Evolutionary conservation across 2,113 vertebrate species (phyloP), one percentile per base, ranked within the genome.

Genomic region (Mesembrinibis cayennensis): DNA sequence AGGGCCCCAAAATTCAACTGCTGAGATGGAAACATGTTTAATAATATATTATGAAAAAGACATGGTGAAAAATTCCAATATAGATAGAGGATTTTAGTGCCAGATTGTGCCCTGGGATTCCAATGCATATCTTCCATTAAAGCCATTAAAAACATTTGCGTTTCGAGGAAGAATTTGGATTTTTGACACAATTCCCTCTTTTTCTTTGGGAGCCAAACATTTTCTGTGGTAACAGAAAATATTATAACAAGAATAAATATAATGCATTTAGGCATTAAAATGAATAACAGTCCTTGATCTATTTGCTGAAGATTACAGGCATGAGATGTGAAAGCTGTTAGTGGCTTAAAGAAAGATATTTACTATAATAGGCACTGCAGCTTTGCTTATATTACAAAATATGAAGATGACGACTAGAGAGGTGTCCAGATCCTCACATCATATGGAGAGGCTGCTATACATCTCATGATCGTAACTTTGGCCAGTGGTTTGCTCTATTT

Each of bases 271-370:
- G 97, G 84, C 97, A 96, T 87, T 88, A 93, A 97, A 97, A 96
- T 97, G 94, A 97, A 71, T 90, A 97, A 94, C 93, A 96, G 91
- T 86, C 96, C 89, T 95, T 95, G 94, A 96, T 96, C 71, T 94
- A 42, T 91, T 91, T 96, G 81, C 67, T 88, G 87, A 90, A 95
- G 89, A 94, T 93, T 95, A 85, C 49, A 91, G 81, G 67, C 92
- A 69, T 72, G 89, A 91, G 82, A 95, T 83, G 74, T 90, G 89
- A 96, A 96, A 90, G 63, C 82, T 88, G 70, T 94, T 93, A 85
- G 89, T 82, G 94, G 49, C 93, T 88, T 90, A 55, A 94, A 69
- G 77, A 67, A 96, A 91, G 61, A n/a, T 76, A 82, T 58, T 95
- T 91, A 74, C 53, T 80, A n/a, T 69, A 65, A 94, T 66, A 2